Conservation (phyloP, 2,797 vertebrate genomes). For the Pogoniulus pusillus region DNA sequence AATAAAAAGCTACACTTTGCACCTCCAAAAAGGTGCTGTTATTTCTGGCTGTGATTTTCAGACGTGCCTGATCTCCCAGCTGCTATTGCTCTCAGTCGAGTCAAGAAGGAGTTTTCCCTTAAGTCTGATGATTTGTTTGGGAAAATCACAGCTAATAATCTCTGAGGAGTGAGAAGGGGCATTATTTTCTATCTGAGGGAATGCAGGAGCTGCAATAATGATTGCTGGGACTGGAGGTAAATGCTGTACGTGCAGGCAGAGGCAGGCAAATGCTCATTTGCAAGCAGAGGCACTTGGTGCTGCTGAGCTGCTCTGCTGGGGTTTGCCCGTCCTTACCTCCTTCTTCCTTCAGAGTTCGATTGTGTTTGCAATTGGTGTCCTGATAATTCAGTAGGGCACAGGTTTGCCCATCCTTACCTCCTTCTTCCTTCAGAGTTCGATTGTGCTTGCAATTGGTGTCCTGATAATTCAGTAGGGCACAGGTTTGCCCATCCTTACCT, state of each 20-base stretch:
- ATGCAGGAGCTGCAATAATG: background rate
- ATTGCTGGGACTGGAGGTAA: background rate
- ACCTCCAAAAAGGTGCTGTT: background rate
- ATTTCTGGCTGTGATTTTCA: background rate
- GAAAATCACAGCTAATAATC: conserved; percentile 14
- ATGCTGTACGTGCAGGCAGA: background rate
- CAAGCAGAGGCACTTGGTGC: background rate
- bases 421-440: conserved; percentile 18
- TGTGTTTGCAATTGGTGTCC: conserved; percentile 32
- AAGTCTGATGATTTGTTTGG: background rate
- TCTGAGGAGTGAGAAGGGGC: background rate
- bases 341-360: conserved; percentile 26
- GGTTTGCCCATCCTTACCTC: background rate
- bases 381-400: conserved; percentile 32
- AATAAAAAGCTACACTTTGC: background rate
- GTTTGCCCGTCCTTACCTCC: background rate
- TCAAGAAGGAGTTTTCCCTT: background rate
- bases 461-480: conserved; percentile 38
- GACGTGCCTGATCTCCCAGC: background rate
- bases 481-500: background rate
- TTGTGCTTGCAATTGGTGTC: conserved; percentile 33
- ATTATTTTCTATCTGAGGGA: background rate
- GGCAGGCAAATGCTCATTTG: background rate
- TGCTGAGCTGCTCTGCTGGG: conserved; percentile 12
- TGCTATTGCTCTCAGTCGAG: background rate